Evolutionary conservation across 2,797 vertebrate genomes (phyloP).

Genomic region (Anableps anableps): DNA sequence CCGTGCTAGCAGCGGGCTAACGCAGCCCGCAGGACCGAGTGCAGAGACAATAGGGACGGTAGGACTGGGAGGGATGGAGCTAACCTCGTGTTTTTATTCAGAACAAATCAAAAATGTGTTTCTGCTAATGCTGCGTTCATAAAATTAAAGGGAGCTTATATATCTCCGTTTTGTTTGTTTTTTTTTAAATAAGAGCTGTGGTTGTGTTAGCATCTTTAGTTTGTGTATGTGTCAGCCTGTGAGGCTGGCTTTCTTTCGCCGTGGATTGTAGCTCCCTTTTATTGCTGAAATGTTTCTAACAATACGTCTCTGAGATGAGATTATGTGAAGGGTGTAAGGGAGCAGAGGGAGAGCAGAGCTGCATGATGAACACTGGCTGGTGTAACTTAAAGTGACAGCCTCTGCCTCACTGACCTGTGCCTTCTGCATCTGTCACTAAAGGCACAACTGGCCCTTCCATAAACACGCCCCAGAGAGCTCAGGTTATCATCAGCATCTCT

Average conservation of each 20-base stretch:
- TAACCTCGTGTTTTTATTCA: background rate
- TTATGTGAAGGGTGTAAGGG: background rate
- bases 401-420: constrained; percentile 56
- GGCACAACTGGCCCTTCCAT: constrained; percentile 46
- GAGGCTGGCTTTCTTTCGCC: too few relatives aligned
- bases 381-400: constrained; percentile 54
- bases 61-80: constrained; percentile 36
- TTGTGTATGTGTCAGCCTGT: background rate
- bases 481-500: constrained; percentile 27
- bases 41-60: constrained; percentile 67
- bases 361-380: constrained; percentile 38
- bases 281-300: background rate
- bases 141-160: background rate
- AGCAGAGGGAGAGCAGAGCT: constrained; percentile 21
- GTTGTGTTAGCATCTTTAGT: background rate
- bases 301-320: background rate
- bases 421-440: constrained; percentile 36
- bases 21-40: constrained; percentile 45
- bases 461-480: constrained; percentile 33
- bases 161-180: too few relatives aligned
- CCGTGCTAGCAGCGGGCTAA: constrained; percentile 41
- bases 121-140: background rate
- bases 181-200: background rate
- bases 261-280: background rate
- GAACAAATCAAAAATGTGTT: background rate